These are phyloP conservation scores for Notamacropus eugenii DNA, from an alignment of 2,797 vertebrate species.

Conservation along the genomic window DNA sequence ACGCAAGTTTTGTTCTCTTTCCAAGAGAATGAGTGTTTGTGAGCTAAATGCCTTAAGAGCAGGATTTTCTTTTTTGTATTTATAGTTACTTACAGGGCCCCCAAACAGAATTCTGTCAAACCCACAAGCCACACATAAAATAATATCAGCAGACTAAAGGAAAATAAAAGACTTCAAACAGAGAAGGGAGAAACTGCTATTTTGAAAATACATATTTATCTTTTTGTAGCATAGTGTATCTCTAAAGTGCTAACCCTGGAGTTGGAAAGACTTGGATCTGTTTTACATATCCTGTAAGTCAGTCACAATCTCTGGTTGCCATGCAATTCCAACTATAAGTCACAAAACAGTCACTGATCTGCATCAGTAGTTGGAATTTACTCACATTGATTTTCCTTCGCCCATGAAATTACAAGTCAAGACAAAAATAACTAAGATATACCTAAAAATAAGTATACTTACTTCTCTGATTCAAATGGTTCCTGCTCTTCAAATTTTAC, in stretches of 20 bases:
- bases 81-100: conserved; percentile 33
- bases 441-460: conserved; percentile 72
- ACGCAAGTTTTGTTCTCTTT: conserved; percentile 29
- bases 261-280: background rate
- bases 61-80: conserved; percentile 18
- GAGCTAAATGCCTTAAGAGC: conserved; percentile 15
- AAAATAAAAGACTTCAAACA: background rate
- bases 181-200: background rate
- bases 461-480: conserved; percentile 96
- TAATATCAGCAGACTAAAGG: background rate
- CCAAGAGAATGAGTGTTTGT: conserved; percentile 19
- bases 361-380: background rate
- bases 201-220: background rate
- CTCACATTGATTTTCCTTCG: background rate
- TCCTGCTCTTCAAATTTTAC: conserved; percentile 95
- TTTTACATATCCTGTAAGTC: no score
- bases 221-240: background rate
- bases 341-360: background rate
- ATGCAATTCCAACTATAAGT: background rate
- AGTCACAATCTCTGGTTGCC: background rate
- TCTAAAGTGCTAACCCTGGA: background rate
- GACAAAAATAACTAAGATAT: background rate
- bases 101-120: conserved; percentile 32
- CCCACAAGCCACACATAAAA: background rate
- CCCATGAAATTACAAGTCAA: background rate